Evolutionary conservation across 2,113 vertebrate genomes (phyloP), one percentile per base, ranked within the genome.

Genomic region (Odocoileus hemionus): DNA sequence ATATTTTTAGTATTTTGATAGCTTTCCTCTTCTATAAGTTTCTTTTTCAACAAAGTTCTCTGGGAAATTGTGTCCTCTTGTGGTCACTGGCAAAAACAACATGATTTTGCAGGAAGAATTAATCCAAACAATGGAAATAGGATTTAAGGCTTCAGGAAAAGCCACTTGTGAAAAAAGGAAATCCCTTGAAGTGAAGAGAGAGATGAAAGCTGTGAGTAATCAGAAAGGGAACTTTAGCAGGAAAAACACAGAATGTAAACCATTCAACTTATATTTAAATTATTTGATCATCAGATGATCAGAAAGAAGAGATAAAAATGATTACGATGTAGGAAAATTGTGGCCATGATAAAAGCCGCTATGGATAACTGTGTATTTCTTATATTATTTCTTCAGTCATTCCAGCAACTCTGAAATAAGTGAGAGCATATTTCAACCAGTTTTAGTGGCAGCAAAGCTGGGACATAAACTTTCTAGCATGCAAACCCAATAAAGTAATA

Each of bases 41-140:
- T 64, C 61, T 92, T 95, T 97, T 97, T 76, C 96, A 92, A 91
- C 8, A 61, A 95, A 96, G 98, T 98, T 98, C 52, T 97, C 96
- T 96, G 97, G 98, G 98, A 99, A 99, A 99, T 98, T 99, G 98
- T 99, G 99, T 99, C 99, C 99, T 99, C 99, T 99, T 98, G 99
- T 99, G 99, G 99, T 98, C 98, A 98, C 91, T 97, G 95, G 95
- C 98, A 74, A 98, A 98, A 98, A 98, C 96, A 98, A 98, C 96
- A 98, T 61, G 67, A 93, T 96, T 95, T 96, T 89, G 16, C 9
- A 95, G 88, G 80, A 95, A 74, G 76, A 91, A 78, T n/a, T 79
- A 92, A 93, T 86, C 30, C 86, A 82, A 92, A 97, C 79, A 97
- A 96, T 76, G 91, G 78, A 91, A 86, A 88, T 50, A 90, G 36